These are phyloP conservation scores for Cynocephalus volans DNA, from an alignment of 2,113 vertebrate genomes.

Conservation along the genomic window DNA sequence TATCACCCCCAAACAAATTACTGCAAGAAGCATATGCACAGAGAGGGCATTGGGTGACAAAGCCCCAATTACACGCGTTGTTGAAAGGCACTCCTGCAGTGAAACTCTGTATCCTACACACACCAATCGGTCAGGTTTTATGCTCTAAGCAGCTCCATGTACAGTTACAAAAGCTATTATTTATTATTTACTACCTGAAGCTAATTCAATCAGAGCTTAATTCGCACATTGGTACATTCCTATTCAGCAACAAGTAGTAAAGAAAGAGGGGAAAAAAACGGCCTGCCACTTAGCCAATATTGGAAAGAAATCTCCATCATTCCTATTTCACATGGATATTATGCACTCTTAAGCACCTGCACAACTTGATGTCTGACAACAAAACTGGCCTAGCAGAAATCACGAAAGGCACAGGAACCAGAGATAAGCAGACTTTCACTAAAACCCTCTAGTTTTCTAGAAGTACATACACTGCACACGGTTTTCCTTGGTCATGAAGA, in stretches of 20 bases:
- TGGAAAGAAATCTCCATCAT: background rate
- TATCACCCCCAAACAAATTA: slow-evolving; percentile 21
- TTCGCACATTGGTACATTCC: background rate
- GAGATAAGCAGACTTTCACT: background rate
- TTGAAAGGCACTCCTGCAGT: background rate
- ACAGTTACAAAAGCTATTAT: slow-evolving; percentile 6
- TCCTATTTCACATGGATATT: background rate
- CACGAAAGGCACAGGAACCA: background rate
- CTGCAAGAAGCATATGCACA: background rate
- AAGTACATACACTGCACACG: background rate
- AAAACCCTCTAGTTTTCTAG: background rate
- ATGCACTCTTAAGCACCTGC: background rate
- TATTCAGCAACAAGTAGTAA: background rate
- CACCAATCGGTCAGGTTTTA: background rate
- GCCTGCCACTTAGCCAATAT: background rate
- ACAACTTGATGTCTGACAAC: background rate
- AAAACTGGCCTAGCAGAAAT: background rate
- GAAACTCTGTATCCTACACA: background rate
- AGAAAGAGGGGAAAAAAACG: background rate
- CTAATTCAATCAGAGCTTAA: slow-evolving; percentile 18
- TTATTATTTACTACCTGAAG: slow-evolving; percentile 61
- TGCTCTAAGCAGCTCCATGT: background rate
- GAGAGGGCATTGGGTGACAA: background rate
- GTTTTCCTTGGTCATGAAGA: background rate
- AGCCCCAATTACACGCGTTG: background rate